Percentiles rank a stretch among this genome's conserved stretches.
Evolutionary conservation across 1,140 invertebrate species (phyloP).

Genomic region (Calycopis cecrops): DNA sequence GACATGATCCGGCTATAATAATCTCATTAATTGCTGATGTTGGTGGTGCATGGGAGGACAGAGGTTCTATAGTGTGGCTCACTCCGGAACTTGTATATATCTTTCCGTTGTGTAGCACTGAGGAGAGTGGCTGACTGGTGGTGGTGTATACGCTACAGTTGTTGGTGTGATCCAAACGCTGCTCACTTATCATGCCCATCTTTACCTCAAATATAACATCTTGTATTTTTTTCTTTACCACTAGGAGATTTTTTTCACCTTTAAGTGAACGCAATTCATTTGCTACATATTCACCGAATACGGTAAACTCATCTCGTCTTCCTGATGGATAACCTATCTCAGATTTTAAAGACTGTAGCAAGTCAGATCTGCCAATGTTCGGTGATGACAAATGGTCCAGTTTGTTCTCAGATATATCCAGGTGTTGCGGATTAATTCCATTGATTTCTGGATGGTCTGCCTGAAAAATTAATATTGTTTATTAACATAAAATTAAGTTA

Average conservation of each 20-base stretch:
- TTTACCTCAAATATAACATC: conserved; percentile 70
- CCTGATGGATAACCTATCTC: conserved; percentile 36
- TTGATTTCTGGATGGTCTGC: conserved; percentile 41
- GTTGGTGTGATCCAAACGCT: conserved; percentile 36
- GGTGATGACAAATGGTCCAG: conserved; percentile 44
- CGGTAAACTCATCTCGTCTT: conserved; percentile 60
- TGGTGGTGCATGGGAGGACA: conserved; percentile 46
- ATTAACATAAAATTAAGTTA: conserved; percentile 4
- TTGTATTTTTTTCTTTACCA: conserved; percentile 67
- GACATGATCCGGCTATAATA: conserved; percentile 56
- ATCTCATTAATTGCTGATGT: conserved; percentile 60
- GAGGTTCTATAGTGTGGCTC: conserved; percentile 48
- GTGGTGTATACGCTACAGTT: conserved; percentile 47
- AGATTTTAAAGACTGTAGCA: conserved; percentile 38
- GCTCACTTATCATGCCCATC: conserved; percentile 62
- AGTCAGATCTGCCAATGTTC: conserved; percentile 49
- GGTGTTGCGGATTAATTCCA: conserved; percentile 27
- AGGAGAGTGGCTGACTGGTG: conserved; percentile 36
- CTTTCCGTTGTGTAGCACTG: conserved; percentile 45
- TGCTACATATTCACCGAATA: conserved; percentile 65
- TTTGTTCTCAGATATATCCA: conserved; percentile 40
- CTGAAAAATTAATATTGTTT: conserved; percentile 32
- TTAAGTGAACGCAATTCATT: conserved; percentile 63
- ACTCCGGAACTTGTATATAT: conserved; percentile 50
- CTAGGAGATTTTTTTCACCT: conserved; percentile 59